Evolutionary conservation across 2,888 invertebrate genomes (phyloP).

Genomic region (Trissolcus brochymenae): DNA sequence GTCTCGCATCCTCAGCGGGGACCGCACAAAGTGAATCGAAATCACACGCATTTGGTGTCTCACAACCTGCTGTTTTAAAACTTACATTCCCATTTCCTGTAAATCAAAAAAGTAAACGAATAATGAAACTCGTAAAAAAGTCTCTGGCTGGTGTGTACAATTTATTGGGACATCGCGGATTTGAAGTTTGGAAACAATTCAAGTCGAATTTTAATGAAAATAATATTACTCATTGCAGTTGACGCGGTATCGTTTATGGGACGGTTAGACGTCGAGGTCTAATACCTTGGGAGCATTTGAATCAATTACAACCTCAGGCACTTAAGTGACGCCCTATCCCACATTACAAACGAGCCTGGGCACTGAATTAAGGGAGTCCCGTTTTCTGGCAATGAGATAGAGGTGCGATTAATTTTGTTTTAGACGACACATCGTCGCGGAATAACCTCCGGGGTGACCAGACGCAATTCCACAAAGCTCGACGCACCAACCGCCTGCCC

Average conservation of each 20-base stretch:
- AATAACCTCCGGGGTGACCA: too few relatives aligned
- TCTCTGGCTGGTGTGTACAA: background rate
- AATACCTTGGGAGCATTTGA: constrained; percentile 69
- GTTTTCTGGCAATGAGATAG: too few relatives aligned
- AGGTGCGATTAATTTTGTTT: too few relatives aligned
- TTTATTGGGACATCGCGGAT: too few relatives aligned
- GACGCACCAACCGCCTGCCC: too few relatives aligned
- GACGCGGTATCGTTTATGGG: constrained; percentile 13
- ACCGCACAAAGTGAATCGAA: constrained; percentile 47
- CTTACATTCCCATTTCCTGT: background rate
- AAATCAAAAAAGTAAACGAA: background rate
- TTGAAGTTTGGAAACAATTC: background rate
- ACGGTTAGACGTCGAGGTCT: constrained; percentile 48
- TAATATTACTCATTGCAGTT: constrained; percentile 7
- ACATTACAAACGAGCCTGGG: constrained; percentile 67
- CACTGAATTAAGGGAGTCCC: constrained; percentile 67
- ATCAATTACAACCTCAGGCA: constrained; percentile 70
- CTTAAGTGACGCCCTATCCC: constrained; percentile 64
- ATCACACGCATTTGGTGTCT: constrained; percentile 3
- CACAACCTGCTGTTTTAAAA: background rate
- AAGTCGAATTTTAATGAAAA: constrained; percentile 6
- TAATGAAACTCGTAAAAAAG: background rate
- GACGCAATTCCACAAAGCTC: too few relatives aligned
- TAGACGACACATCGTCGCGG: too few relatives aligned
- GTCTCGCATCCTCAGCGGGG: constrained; percentile 51